Evolutionary conservation across 2,113 vertebrate genomes (phyloP), one percentile per base, ranked within the genome.

Genomic region (Madoqua kirkii): DNA sequence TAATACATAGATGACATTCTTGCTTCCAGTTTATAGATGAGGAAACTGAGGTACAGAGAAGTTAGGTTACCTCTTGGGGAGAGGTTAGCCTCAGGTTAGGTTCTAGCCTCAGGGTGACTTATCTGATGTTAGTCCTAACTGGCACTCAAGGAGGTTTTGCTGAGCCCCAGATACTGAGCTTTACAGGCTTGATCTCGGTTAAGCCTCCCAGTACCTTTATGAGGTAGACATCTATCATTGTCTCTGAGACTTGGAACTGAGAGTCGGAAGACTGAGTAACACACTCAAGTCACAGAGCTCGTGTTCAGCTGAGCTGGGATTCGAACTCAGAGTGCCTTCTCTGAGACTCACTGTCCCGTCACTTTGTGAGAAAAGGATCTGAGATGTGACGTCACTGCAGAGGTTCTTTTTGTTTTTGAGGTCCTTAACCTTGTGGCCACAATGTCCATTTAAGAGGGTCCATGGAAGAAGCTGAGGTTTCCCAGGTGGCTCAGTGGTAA

Each of bases 311-410:
- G n/a, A 52, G 81, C 60, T 59, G 52, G 25, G 57, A 12, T 12
- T 50, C 13, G 29, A 89, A 55, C 15, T 40, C n/a, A 6, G 23
- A 17, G 45, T 16, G 7, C 33, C 52, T 57, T 5, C 31, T 19
- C 43, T 5, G 60, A 43, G 45, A 12, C 0, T 15, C 21, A 0
- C 45, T 7, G 45, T 1, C 25, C 85, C 21, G 23, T 11, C 4
- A 6, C 2, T 13, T 33, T 1, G 1, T 3, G 84, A 60, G 45
- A 74, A 29, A 29, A 45, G n/a, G 57, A 16, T 31, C n/a, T 52
- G 12, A 31, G 1, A 0, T 6, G 9, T 10, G 52, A 19, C n/a
- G 19, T 1, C 10, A 4, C 54, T 9, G 1, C 2, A 19, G 31
- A n/a, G 10, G 45, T 74, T 27, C 54, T 40, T 31, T 50, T 33